Evolutionary conservation across 2,888 invertebrate genomes (phyloP), one percentile per base, ranked within the genome.

Genomic region (Drosophila prostipennis): DNA sequence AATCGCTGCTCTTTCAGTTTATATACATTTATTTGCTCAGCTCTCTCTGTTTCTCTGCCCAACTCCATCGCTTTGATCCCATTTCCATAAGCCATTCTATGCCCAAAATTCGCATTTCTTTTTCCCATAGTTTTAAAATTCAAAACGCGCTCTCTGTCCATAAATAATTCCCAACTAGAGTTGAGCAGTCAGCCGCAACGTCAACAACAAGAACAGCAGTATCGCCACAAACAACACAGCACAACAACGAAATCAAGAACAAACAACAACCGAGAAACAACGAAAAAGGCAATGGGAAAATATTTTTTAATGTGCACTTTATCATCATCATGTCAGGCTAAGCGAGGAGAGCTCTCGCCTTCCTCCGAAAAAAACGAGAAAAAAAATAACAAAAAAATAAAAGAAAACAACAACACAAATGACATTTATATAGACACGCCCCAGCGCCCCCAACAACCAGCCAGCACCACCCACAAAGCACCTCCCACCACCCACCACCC

Each of bases 371-470:
- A 55, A 55, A 53, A 68, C 13, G 36, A 14, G 43, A 57, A 14
- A 2, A 45, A 23, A 29, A 26, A 23, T 6, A 26, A 58, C 19
- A 36, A 34, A 36, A 39, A 76, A 40, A 51, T 19, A 55, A 43
- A 46, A 13, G 34, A 51, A 39, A 29, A 54, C 48, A 60, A 58
- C 45, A 77, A 77, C 70, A 69, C 70, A 75, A 82, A 88, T 85
- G 77, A 85, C 79, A 81, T 88, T 88, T 87, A 87, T 81, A 81
- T 85, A 76, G 80, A 79, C 80, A 87, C 72, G 85, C 79, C 78
- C 72, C 65, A 77, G 65, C 74, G 68, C 69, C 67, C 57, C 52
- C 40, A 14, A 63, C 45, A 46, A 46, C 26, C 45, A 10, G 10
- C 45, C 45, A 45, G 2, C 19, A 16, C 16, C 40, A 34, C 36